Conservation (phyloP, 2,888 invertebrate species). For the Drosophila atroscutellata region DNA sequence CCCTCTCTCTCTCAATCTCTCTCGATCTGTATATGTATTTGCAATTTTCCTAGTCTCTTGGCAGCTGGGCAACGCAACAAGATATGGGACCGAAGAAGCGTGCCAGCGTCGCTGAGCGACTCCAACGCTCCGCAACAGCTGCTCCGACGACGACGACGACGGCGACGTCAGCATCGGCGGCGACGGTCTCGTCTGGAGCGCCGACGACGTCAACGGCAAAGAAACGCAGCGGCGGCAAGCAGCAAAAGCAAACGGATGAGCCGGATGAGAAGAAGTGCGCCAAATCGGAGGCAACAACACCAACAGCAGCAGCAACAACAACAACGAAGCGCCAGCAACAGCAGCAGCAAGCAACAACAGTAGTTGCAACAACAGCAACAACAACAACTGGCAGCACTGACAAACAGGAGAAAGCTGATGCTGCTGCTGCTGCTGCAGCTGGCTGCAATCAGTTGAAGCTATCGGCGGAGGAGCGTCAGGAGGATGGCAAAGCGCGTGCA, state of each 20-base stretch:
- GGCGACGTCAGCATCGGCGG: slow-evolving; percentile 11
- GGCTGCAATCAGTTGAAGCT: slow-evolving; percentile 38
- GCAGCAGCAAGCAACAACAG: slow-evolving; percentile 16
- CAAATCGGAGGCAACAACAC: slow-evolving; percentile 47
- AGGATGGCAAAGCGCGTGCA: slow-evolving; percentile 83
- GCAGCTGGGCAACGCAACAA: slow-evolving; percentile 37
- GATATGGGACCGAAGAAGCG: slow-evolving; percentile 82
- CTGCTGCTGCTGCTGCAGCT: background rate
- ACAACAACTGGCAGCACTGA: slow-evolving; percentile 4
- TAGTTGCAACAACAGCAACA: slow-evolving; percentile 5
- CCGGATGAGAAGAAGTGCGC: slow-evolving; percentile 51
- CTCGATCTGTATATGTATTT: background rate
- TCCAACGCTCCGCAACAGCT: slow-evolving; percentile 71
- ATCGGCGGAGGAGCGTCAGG: slow-evolving; percentile 66
- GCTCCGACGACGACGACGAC: slow-evolving; percentile 20
- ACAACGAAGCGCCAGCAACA: slow-evolving; percentile 17
- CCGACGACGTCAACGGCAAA: slow-evolving; percentile 59
- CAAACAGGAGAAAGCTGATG: slow-evolving; percentile 26
- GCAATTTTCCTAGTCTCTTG: slow-evolving; percentile 22
- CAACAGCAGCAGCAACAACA: slow-evolving; percentile 6
- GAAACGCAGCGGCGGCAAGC: slow-evolving; percentile 71
- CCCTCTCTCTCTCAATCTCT: background rate
- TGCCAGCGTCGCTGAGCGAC: slow-evolving; percentile 81
- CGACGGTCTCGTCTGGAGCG: slow-evolving; percentile 11
- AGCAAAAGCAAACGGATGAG: slow-evolving; percentile 57